Evolutionary conservation across 2,113 vertebrate genomes (phyloP).

Genomic region (Camelus bactrianus): DNA sequence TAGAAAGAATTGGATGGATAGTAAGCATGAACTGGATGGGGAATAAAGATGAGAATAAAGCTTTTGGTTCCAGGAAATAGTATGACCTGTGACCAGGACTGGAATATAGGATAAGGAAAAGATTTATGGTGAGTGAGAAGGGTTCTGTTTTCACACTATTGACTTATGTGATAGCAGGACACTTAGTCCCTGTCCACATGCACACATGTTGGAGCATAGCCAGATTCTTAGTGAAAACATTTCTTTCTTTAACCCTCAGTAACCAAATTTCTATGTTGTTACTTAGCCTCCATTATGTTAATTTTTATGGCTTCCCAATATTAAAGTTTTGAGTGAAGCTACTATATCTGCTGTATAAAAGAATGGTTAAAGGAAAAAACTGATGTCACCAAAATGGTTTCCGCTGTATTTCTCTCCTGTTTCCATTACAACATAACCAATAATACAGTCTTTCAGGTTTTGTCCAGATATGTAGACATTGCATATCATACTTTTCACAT

Average conservation of each 20-base stretch:
- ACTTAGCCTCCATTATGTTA: neutral
- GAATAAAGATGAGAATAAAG: neutral
- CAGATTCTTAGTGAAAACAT: neutral
- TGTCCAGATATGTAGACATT: neutral
- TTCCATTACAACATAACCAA: neutral
- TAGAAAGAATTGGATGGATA: neutral
- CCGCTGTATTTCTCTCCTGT: neutral
- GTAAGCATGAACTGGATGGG: neutral
- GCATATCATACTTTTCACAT: neutral
- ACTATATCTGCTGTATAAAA: neutral
- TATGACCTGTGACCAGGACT: neutral
- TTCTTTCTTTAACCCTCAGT: neutral
- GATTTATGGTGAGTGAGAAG: neutral
- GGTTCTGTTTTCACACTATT: neutral
- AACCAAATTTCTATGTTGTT: neutral
- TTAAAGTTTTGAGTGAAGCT: slow-evolving; percentile 9
- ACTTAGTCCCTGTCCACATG: neutral
- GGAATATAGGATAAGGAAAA: neutral
- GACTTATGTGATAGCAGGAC: neutral
- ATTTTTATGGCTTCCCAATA: neutral
- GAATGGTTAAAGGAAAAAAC: neutral
- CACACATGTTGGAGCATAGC: neutral
- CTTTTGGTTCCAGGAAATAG: neutral
- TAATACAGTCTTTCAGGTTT: neutral
- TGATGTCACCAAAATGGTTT: neutral